A percentile compares a stretch with the other conserved stretches of the same genome.
phyloP scores from a whole-genome alignment of 2,888 invertebrate species.

The Nymphalis polychloros region DNA sequence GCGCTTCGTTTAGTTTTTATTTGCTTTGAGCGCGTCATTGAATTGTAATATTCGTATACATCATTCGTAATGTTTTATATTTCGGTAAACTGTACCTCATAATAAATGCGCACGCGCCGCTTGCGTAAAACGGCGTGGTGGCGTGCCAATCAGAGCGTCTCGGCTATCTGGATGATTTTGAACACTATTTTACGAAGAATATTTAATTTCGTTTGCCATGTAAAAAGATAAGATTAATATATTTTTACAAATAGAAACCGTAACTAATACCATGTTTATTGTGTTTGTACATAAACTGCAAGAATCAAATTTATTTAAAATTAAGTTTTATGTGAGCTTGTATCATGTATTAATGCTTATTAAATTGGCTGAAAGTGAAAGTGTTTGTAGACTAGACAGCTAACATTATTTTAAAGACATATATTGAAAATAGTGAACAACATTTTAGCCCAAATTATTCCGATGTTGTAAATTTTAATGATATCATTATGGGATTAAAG shows the following conservation, averaged over 20 bases:
- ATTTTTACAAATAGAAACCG: neutral
- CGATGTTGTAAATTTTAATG: too few species aligned
- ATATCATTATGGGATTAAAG: too few species aligned
- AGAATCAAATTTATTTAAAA: too few species aligned
- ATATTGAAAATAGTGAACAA: too few species aligned
- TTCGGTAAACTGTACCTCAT: conserved; percentile 20
- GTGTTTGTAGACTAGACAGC: neutral
- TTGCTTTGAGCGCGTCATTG: neutral
- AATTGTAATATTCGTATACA: neutral
- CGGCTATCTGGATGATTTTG: conserved; percentile 44
- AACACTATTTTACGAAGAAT: conserved; percentile 25
- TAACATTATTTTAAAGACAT: too few species aligned
- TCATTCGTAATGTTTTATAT: neutral
- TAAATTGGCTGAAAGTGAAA: neutral
- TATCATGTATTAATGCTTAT: too few species aligned
- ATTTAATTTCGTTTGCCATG: conserved; percentile 18
- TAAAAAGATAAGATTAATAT: neutral
- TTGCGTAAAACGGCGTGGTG: conserved; percentile 38
- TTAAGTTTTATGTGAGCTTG: too few species aligned
- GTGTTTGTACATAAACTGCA: too few species aligned
- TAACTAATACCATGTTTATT: too few species aligned
- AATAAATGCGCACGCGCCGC: conserved; percentile 30
- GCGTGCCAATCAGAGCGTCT: conserved; percentile 70
- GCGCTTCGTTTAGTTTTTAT: neutral
- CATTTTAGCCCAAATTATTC: too few species aligned